These are phyloP conservation scores for Pipistrellus pipistrellus DNA, from an alignment of 2,797 vertebrate species.

Conservation along the genomic window DNA sequence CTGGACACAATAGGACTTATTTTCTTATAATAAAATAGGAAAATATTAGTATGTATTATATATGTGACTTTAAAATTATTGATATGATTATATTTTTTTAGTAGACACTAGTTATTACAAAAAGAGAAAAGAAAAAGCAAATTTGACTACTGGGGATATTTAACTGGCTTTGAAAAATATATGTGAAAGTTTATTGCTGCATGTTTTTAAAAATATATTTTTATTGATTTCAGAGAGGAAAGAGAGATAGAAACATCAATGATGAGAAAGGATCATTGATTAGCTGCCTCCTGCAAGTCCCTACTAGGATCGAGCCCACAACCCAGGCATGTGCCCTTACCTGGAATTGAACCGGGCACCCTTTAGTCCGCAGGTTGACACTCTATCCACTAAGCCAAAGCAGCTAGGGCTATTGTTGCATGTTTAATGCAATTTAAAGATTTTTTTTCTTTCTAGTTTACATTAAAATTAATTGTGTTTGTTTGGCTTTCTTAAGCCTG, in stretches of 20 bases:
- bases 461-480: slow-evolving; percentile 21
- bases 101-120: background rate
- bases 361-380: no score
- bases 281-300: no score
- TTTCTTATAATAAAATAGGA: slow-evolving; percentile 51
- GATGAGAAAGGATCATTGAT: no score
- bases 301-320: no score
- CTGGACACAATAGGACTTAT: background rate
- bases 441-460: slow-evolving; percentile 24
- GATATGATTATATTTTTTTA: slow-evolving; percentile 23
- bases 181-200: background rate
- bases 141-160: background rate
- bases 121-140: background rate
- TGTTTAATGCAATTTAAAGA: slow-evolving; percentile 22
- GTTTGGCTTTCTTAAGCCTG: slow-evolving; percentile 29
- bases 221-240: no score
- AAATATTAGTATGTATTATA: background rate
- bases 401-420: background rate
- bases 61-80: slow-evolving; percentile 26
- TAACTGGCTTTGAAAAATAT: slow-evolving; percentile 16
- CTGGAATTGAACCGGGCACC: no score
- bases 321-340: no score
- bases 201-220: no score
- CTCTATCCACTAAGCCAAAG: no score
- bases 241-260: no score